phyloP scores from a whole-genome alignment of 2,888 invertebrate species.

The Apocheima hispidaria region DNA sequence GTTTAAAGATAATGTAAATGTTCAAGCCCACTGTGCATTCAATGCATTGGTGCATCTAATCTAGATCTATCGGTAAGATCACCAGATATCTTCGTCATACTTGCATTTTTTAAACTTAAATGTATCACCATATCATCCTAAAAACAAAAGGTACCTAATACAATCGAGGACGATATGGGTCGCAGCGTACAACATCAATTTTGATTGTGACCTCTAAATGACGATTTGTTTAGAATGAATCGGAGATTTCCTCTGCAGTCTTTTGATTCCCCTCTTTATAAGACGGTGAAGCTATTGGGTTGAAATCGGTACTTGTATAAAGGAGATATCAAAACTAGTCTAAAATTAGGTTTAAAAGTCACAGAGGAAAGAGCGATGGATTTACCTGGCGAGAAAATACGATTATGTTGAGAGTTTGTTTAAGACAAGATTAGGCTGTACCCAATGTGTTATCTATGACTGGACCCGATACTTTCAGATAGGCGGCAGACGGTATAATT shows the following conservation, averaged over 20 bases:
- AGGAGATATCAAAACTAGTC: no score
- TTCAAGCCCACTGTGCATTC: no score
- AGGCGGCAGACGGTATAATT: not conserved
- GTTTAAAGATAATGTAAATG: no score
- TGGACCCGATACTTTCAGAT: no score
- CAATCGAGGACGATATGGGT: not conserved
- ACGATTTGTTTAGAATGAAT: constrained; percentile 26
- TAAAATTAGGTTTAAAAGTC: no score
- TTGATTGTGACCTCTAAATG: constrained; percentile 22
- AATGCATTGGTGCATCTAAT: no score
- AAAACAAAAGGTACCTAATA: not conserved
- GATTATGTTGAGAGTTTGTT: not conserved
- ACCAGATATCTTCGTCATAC: no score
- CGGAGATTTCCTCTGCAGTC: constrained; percentile 27
- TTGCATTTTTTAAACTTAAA: no score
- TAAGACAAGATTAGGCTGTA: not conserved
- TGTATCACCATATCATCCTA: no score
- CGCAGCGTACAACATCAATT: constrained; percentile 3
- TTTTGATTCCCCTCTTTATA: constrained; percentile 18
- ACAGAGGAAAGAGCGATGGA: no score
- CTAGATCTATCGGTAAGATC: no score
- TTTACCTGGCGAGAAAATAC: no score
- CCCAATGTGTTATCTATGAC: not conserved
- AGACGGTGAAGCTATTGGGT: constrained; percentile 9
- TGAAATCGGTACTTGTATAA: not conserved